Conservation (phyloP, 2,797 vertebrate genomes). For the Phrynocephalus forsythii region DNA sequence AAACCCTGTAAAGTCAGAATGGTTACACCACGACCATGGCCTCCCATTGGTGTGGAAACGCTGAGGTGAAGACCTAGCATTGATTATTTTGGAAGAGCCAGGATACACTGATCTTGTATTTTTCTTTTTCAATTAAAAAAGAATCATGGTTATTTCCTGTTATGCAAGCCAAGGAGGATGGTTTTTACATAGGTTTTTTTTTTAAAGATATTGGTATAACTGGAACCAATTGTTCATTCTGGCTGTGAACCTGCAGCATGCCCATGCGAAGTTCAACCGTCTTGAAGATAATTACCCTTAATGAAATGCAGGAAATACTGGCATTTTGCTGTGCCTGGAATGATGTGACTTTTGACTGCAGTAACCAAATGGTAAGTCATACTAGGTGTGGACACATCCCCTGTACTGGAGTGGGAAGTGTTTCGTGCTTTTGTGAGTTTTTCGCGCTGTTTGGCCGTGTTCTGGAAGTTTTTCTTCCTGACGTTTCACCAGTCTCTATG, state of each 20-base stretch:
- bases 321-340: too few relatives aligned
- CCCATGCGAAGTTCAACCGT: neutral
- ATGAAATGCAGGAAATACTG: neutral
- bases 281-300: neutral
- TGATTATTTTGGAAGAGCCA: constrained; percentile 61
- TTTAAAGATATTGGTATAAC: constrained; percentile 43
- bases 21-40: constrained; percentile 32
- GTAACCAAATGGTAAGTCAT: neutral
- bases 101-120: constrained; percentile 52
- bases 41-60: constrained; percentile 65
- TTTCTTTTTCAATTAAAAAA: constrained; percentile 16
- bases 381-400: neutral
- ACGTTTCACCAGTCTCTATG: too few relatives aligned
- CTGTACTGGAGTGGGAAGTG: neutral
- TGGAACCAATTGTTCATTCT: neutral
- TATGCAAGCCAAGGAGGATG: constrained; percentile 31
- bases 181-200: constrained; percentile 41
- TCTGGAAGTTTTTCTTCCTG: too few relatives aligned
- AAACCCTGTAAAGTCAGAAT: constrained; percentile 52
- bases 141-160: constrained; percentile 30
- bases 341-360: neutral
- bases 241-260: neutral
- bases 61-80: constrained; percentile 50
- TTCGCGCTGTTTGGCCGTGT: too few relatives aligned
- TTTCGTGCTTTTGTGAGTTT: too few relatives aligned